These are phyloP conservation scores for Myotis vivesi DNA, from an alignment of 2,797 vertebrate species.

Conservation along the genomic window DNA sequence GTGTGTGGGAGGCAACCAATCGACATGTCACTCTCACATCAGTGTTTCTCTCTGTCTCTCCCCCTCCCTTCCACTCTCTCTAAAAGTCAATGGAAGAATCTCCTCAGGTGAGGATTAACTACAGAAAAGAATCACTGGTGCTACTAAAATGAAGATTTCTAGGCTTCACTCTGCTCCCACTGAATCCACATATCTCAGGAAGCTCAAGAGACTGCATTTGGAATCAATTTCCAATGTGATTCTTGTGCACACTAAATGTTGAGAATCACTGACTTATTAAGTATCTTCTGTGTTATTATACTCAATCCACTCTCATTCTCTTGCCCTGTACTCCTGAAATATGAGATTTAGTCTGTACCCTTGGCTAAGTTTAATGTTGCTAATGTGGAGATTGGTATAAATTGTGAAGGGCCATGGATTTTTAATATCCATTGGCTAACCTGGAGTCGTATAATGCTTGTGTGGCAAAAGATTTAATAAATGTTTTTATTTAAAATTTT, in stretches of 20 bases:
- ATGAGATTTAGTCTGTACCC: conserved; percentile 14
- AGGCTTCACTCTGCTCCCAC: not conserved
- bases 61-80: too few relatives aligned
- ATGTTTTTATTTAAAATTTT: conserved; percentile 16
- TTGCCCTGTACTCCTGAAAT: conserved; percentile 1
- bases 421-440: not conserved
- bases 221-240: not conserved
- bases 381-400: conserved; percentile 23
- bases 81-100: too few relatives aligned
- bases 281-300: conserved; percentile 16
- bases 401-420: not conserved
- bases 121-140: not conserved
- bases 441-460: not conserved
- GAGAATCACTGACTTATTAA: not conserved
- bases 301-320: not conserved
- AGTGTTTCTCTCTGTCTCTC: too few relatives aligned
- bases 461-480: conserved; percentile 21
- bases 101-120: too few relatives aligned
- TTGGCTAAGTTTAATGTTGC: conserved; percentile 22
- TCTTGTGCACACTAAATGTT: not conserved
- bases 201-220: not conserved
- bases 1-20: not conserved
- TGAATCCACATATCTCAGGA: not conserved
- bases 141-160: conserved; percentile 22
- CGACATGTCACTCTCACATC: not conserved